Evolutionary conservation across 2,113 vertebrate species (phyloP), one percentile per base, ranked within the genome.

Genomic region (Ondatra zibethicus): DNA sequence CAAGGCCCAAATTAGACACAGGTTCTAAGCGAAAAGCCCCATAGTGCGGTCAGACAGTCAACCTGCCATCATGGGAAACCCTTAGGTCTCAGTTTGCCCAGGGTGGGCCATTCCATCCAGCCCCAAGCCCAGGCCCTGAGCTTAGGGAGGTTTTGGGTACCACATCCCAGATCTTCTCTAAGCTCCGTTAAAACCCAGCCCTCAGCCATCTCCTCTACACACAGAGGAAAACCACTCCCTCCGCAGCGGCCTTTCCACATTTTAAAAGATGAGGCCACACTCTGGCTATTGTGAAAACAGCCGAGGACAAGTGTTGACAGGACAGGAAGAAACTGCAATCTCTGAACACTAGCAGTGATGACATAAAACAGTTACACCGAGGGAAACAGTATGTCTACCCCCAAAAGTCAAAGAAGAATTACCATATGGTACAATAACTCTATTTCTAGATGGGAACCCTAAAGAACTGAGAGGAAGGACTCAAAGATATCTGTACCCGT

Each of bases 1-100:
- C 58, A 31, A 96, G 84, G 66, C 27, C 14, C 29, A 31, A n/a
- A 85, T 97, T 96, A 97, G 97, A 95, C 85, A 52, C 16, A 39
- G 86, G 47, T 88, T 89, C 78, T 31, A 68, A 75, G 82, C 72
- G 77, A 33, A 66, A 42, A 68, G 75, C 50, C 92, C 82, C 14
- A 45, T 1, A 3, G 29, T 0, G 25, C 36, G 73, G 55, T 66
- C 80, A 89, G 42, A 80, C 78, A 75, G 85, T 85, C 86, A 78
- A 52, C 11, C 27, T 16, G 50, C 61, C 92, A 78, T 65, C 76
- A 0, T 16, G 14, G 50, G 66, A 93, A 84, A 72, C 65, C 9
- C 36, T 45, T 45, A 45, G 39, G 39, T 47, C 12, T 68, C 68
- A 45, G 66, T 81, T 66, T 77, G 68, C 29, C 23, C 13, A 0